These are phyloP conservation scores for Caenorhabditis latens DNA, from an alignment of 1,140 invertebrate species.

Conservation along the genomic window DNA sequence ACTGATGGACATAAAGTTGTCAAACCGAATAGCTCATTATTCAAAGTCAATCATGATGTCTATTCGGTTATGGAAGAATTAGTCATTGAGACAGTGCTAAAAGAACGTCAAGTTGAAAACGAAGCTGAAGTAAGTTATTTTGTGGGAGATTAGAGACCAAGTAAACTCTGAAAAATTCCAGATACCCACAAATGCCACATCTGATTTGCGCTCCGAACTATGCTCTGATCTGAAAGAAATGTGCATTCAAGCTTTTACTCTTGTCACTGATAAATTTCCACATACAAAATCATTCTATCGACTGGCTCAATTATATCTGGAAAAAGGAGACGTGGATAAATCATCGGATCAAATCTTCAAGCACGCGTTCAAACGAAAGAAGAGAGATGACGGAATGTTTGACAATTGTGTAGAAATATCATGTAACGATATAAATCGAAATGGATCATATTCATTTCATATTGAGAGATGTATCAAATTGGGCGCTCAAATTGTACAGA, in stretches of 20 bases:
- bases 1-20: slow-evolving; percentile 38
- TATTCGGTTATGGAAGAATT: neutral
- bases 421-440: neutral
- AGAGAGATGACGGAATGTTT: slow-evolving; percentile 35
- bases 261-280: slow-evolving; percentile 1
- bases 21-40: slow-evolving; percentile 31
- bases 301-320: neutral
- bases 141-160: neutral
- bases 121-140: neutral
- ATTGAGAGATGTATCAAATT: neutral
- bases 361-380: slow-evolving; percentile 23
- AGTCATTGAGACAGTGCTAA: neutral
- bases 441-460: neutral
- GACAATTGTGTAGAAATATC: slow-evolving; percentile 8
- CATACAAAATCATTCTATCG: slow-evolving; percentile 39
- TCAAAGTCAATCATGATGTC: slow-evolving; percentile 20
- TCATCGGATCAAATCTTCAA: slow-evolving; percentile 22
- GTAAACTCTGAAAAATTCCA: no score
- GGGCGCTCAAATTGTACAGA: slow-evolving; percentile 9
- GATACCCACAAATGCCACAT: no score
- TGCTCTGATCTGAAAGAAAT: neutral
- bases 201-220: neutral
- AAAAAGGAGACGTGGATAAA: neutral
- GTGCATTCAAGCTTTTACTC: neutral
- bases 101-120: neutral